Base-by-base conservation (phyloP, 2,113 vertebrate species). In the Clarias macrocephalus region DNA sequence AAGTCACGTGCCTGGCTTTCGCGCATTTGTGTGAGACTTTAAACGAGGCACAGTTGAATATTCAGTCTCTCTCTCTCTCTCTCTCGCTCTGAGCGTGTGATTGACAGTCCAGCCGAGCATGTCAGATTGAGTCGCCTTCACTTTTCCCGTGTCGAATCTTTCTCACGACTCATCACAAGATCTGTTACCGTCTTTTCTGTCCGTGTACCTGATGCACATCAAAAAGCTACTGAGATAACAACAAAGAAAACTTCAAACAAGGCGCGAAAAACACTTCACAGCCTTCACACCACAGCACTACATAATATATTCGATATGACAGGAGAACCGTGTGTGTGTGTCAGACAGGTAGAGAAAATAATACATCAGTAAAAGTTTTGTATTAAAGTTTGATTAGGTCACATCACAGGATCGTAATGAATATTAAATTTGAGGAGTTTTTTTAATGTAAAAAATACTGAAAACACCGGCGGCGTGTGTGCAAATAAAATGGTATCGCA, bases 251-350 rank as follows among this genome's bases (percentile, higher is more conserved):
- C 54, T 76, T 86, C 77, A 86, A 59, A 80, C 65, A 70, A 62
- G 37, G 10, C 13, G 19, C 7, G 30, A 84, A 73, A 7, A 75
- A 60, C 68, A 52, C 83, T 85, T 76, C 70, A 85, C 33, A 76
- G 83, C 7, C 0, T 37, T 60, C 79, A 2, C 30, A 23, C 10
- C 56, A 80, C 25, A 60, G 42, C 57, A 52, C 70, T 76, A 75
- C 83, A 76, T 85, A 85, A 81, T 81, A 81, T 62, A 81, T 62
- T 81, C 5, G 57, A 62, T 48, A 28, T 75, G 83, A 76, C 57
- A 62, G 73, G 30, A 73, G 70, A 62, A 7, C 6, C 5, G 48
- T 6, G 56, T 2, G 70, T 59, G 68, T 6, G 33, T 28, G 11
- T 48, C 30, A 56, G 52, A 28, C 12, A 3, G 52, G n/a, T 76